phyloP scores from a whole-genome alignment of 2,113 vertebrate genomes.

The Calyptomena viridis region DNA sequence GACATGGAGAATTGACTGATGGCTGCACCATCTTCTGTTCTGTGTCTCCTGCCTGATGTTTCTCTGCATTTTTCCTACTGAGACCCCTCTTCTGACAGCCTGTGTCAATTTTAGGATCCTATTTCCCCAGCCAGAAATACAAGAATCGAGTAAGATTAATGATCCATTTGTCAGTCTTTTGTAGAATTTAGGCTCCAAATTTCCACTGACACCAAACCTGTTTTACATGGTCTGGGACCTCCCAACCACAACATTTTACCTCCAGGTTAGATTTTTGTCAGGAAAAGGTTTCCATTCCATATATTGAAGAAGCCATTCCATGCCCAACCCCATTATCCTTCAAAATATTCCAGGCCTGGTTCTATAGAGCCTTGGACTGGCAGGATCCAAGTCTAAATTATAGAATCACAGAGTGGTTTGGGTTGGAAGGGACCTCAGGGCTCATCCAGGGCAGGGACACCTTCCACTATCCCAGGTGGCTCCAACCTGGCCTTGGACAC shows the following conservation, averaged over 20 bases:
- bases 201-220: neutral
- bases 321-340: neutral
- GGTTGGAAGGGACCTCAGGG: neutral
- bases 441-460: neutral
- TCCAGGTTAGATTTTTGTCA: neutral
- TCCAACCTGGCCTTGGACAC: neutral
- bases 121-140: neutral
- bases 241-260: neutral
- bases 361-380: neutral
- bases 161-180: neutral
- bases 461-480: neutral
- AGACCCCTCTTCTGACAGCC: neutral
- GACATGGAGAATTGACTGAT: neutral
- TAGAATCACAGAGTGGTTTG: neutral
- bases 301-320: fast-evolving
- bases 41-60: fast-evolving
- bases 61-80: neutral
- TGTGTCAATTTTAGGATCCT: neutral
- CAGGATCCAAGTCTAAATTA: neutral
- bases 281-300: neutral
- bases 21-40: neutral
- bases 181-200: neutral
- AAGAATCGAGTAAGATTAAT: neutral
- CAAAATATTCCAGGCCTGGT: neutral
- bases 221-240: neutral